phyloP scores from a whole-genome alignment of 2,888 invertebrate genomes.

The Acanthococcus lagerstroemiae region DNA sequence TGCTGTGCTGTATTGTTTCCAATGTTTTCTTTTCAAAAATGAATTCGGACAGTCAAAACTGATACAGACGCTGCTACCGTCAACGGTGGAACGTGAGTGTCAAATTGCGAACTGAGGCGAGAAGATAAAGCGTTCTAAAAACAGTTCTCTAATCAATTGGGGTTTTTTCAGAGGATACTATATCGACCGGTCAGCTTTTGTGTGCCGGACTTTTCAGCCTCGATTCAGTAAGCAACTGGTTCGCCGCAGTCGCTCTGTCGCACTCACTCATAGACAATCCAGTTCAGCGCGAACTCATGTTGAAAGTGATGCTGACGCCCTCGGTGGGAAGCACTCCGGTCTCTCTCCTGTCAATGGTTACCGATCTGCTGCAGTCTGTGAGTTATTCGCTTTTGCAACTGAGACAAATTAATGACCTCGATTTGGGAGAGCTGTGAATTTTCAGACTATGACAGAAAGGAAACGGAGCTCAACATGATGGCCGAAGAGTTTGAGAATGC shows the following conservation, averaged over 20 bases:
- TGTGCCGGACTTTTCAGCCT: conserved; percentile 85
- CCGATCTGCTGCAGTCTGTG: conserved; percentile 67
- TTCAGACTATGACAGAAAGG: too few relatives aligned
- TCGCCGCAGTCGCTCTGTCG: conserved; percentile 80
- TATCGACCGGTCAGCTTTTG: conserved; percentile 69
- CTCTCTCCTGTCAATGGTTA: conserved; percentile 80
- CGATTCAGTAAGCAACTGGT: conserved; percentile 89
- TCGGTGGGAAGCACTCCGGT: conserved; percentile 77
- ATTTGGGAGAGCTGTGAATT: too few relatives aligned
- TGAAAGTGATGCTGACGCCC: conserved; percentile 65
- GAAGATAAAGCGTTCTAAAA: neutral
- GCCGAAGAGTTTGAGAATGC: too few relatives aligned
- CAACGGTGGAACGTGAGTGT: conserved; percentile 58
- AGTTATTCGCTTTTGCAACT: too few relatives aligned
- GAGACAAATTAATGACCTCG: too few relatives aligned
- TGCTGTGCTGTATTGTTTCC: conserved; percentile 93
- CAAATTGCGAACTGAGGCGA: conserved; percentile 4
- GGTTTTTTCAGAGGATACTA: conserved; percentile 37
- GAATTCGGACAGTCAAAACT: conserved; percentile 77
- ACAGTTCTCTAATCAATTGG: neutral
- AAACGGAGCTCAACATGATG: too few relatives aligned
- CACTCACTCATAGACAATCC: conserved; percentile 81
- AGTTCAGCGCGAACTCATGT: conserved; percentile 75
- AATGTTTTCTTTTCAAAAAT: conserved; percentile 90
- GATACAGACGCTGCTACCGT: conserved; percentile 84